A percentile compares a stretch with the other conserved stretches of the same genome.
Evolutionary conservation across 2,888 invertebrate genomes (phyloP).

Genomic region (Drosophila parthenogenetica): DNA sequence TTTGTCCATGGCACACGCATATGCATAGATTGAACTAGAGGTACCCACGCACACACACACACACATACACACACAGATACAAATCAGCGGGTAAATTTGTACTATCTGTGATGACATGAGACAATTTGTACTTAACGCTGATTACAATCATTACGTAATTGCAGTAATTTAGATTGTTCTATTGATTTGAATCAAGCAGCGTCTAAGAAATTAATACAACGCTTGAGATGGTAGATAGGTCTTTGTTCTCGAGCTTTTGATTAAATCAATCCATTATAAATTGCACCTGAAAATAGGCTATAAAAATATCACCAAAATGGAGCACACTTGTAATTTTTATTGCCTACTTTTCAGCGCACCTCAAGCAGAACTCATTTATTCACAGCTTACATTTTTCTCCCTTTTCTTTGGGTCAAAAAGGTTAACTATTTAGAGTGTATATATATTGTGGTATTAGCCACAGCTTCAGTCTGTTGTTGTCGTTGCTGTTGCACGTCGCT

Average conservation of each 20-base stretch:
- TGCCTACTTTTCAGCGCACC: constrained; percentile 1
- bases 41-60: background rate
- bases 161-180: constrained; percentile 29
- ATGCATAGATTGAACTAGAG: constrained; percentile 26
- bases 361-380: background rate
- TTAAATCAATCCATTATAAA: background rate
- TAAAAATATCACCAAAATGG: background rate
- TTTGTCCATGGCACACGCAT: constrained; percentile 43
- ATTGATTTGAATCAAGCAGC: constrained; percentile 15
- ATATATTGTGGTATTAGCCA: constrained; percentile 12
- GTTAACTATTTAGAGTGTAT: constrained; percentile 15
- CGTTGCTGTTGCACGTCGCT: constrained; percentile 17
- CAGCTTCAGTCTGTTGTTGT: constrained; percentile 1
- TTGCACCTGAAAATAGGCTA: background rate
- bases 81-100: constrained; percentile 25
- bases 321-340: background rate
- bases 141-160: constrained; percentile 60
- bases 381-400: background rate
- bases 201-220: background rate
- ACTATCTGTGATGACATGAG: constrained; percentile 28
- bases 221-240: no score
- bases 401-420: constrained; percentile 8
- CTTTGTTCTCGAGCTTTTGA: background rate
- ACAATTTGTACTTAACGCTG: constrained; percentile 43
- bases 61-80: constrained; percentile 3